Evolutionary conservation across 2,113 vertebrate genomes (phyloP).

Genomic region (Caranx ignobilis): DNA sequence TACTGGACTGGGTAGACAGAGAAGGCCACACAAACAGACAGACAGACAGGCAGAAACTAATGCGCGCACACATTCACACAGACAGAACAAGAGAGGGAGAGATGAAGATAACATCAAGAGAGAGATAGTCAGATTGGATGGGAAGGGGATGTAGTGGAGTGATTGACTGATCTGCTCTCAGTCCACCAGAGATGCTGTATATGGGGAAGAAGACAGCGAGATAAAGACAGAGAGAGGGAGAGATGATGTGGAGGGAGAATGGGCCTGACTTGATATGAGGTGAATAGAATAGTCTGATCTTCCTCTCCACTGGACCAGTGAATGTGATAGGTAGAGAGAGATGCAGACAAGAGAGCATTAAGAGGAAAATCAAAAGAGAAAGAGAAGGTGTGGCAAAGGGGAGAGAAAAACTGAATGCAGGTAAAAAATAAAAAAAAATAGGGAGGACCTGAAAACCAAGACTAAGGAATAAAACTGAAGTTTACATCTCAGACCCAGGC

Average conservation of each 20-base stretch:
- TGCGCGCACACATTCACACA: constrained; percentile 23
- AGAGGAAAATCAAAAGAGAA: constrained; percentile 26
- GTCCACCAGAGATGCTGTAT: constrained; percentile 45
- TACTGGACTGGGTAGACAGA: constrained; percentile 9
- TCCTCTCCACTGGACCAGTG: constrained; percentile 45
- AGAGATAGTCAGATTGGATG: constrained; percentile 43
- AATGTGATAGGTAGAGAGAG: constrained; percentile 40
- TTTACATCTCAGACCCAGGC: constrained; percentile 19
- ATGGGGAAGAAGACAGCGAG: constrained; percentile 31
- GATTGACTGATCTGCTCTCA: constrained; percentile 65
- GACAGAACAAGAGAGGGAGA: constrained; percentile 22
- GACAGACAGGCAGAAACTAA: constrained; percentile 3
- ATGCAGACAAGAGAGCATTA: constrained; percentile 36
- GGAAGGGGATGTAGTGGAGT: constrained; percentile 25
- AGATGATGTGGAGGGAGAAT: constrained; percentile 44
- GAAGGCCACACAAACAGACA: constrained; percentile 37
- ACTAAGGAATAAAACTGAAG: not conserved
- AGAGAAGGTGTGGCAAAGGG: not conserved
- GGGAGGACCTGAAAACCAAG: constrained; percentile 1
- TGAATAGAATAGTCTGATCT: constrained; percentile 58
- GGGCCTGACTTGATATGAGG: constrained; percentile 48
- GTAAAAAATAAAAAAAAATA: constrained; percentile 4
- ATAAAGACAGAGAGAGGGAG: constrained; percentile 15
- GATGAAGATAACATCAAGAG: constrained; percentile 44
- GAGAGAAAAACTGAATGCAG: constrained; percentile 3